These are phyloP conservation scores for Brachionus plicatilis DNA, from an alignment of 1,140 invertebrate species.

Conservation along the genomic window DNA sequence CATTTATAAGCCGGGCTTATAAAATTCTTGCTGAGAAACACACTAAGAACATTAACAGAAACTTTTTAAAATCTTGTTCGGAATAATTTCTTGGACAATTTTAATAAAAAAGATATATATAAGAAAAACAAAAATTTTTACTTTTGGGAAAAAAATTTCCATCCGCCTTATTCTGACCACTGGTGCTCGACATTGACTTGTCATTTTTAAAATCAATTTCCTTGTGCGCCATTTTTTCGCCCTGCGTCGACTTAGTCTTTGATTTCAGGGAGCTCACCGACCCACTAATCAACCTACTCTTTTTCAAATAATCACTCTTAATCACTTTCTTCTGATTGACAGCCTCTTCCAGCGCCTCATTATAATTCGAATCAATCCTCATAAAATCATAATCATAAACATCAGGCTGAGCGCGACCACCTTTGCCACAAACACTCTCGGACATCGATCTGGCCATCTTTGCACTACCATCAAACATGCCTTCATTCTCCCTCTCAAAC, in stretches of 20 bases:
- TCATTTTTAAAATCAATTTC: not conserved
- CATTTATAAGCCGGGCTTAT: too few species aligned
- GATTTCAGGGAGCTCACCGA: not conserved
- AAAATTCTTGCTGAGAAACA: too few species aligned
- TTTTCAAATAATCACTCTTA: not conserved
- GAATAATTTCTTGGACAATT: too few species aligned
- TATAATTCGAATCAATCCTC: constrained; percentile 31
- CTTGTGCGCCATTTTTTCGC: not conserved
- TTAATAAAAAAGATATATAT: too few species aligned
- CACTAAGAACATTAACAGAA: too few species aligned
- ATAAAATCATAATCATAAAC: not conserved
- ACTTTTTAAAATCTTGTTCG: too few species aligned
- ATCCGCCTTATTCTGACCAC: not conserved
- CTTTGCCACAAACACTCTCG: not conserved
- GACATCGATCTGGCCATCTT: not conserved
- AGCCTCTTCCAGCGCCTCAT: constrained; percentile 24
- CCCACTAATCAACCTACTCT: not conserved
- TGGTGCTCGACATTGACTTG: not conserved
- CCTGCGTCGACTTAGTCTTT: not conserved
- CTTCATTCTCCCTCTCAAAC: constrained; percentile 43
- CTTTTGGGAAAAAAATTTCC: constrained; percentile 6
- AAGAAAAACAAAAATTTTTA: not conserved
- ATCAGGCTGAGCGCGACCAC: not conserved
- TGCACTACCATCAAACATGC: not conserved
- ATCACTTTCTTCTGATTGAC: constrained; percentile 2